These are phyloP conservation scores for Parapristionchus giblindavisi DNA, from an alignment of 2,888 invertebrate species.

Conservation along the genomic window DNA sequence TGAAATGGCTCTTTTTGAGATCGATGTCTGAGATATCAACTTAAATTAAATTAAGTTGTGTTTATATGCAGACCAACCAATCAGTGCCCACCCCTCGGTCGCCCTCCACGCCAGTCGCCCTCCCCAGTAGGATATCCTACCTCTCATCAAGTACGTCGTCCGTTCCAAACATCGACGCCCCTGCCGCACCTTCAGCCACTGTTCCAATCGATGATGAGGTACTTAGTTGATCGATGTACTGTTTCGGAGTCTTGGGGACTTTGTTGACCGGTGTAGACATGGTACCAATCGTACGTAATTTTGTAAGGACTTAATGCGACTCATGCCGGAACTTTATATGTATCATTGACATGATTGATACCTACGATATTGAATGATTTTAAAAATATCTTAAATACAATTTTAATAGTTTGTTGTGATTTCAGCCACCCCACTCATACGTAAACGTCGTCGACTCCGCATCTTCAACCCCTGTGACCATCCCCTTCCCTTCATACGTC, in stretches of 20 bases:
- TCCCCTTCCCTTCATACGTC: no score
- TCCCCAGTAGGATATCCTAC: not conserved
- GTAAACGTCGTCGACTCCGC: conserved; percentile 25
- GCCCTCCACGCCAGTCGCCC: not conserved
- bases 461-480: no score
- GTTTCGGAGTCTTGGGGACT: no score
- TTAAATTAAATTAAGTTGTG: not conserved
- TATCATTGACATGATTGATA: no score
- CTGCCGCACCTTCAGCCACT: not conserved
- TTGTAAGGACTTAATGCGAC: no score
- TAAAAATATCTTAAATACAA: no score
- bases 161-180: conserved; percentile 25
- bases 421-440: conserved; percentile 10
- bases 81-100: conserved; percentile 5
- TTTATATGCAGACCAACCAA: not conserved
- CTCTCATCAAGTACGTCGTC: conserved; percentile 21
- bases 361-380: no score
- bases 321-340: no score
- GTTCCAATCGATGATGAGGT: not conserved
- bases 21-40: not conserved
- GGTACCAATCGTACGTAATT: no score
- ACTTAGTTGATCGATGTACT: no score
- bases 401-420: no score
- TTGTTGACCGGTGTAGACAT: no score
- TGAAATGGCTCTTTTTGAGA: not conserved